Base-by-base conservation (phyloP, 2,888 invertebrate genomes). In the Heliconius ismenius region DNA sequence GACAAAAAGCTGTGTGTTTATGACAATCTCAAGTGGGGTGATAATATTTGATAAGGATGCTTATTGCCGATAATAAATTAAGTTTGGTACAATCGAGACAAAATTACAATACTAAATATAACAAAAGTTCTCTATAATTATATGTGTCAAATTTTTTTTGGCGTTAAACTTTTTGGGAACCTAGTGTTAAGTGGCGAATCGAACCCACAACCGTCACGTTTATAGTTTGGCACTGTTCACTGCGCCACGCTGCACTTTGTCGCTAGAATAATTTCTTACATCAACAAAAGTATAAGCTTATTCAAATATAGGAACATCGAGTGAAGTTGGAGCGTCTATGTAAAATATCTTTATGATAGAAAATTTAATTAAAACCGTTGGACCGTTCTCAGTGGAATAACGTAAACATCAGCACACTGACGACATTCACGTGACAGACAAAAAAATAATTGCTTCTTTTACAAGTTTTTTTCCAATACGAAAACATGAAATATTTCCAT, bases 1-100 rank as follows among this genome's bases (percentile, higher is more conserved):
- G 80, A 77, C 80, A 79, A 82, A 83, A 83, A 84, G 85, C 86
- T 85, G 83, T 82, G 74, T 73, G 54, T 78, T 83, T 88, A 86
- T 87, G 85, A 76, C 65, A 72, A 74, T 73, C 74, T 77, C 78
- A 79, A 86, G 86, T 83, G 83, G 81, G 65, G 58, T 79, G 87
- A 87, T 88, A 87, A 78, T 73, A 64, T 39, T 69, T 82, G 83
- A 81, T 84, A 78, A 75, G 54, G 65, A 54, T n/a, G 58, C 77
- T 73, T 74, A 77, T 78, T 77, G 75, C 58, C 21, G 77, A 78
- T 75, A 74, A 58, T 72, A 68, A 77, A 75, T 81, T 82, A 84
- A 82, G 83, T 82, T 82, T 60, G 86, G 86, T 86, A 88, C 84
- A 79, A 73, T 39, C 79, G 78, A 67, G 60, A 69, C 32, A 77